Evolutionary conservation across 2,797 vertebrate genomes (phyloP), one percentile per base, ranked within the genome.

Genomic region (Novumbra hubbsi): DNA sequence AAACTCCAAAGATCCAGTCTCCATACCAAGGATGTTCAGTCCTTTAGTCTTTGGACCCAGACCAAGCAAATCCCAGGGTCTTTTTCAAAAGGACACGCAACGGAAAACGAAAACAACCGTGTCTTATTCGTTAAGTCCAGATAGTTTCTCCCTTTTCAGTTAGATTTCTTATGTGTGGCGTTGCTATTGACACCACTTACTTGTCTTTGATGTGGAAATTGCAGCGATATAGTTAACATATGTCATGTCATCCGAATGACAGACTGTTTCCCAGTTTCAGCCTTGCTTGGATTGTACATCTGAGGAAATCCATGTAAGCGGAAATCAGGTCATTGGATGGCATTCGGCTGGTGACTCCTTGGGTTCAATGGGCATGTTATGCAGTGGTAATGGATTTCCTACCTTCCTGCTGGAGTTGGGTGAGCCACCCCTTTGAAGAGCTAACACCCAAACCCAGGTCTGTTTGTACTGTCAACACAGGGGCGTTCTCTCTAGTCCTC

Each of bases 261-360:
- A 8, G 75, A 81, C 77, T 76, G 74, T 76, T 79, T 77, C 69
- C 52, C 78, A 88, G 78, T 85, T 80, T 73, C 50, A 83, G 48
- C 87, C 82, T 76, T 77, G 81, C 82, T 82, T 77, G 32, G 65
- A 82, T 78, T 83, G 86, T 80, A 83, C 81, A 80, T 84, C 76
- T 81, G 78, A 78, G 75, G 76, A 86, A 85, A 85, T 83, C 48
- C 81, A 81, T n/a, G 4, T 64, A 78, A 41, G 49, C 67, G 74
- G 81, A 78, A 76, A 78, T 69, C 41, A 82, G 74, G 80, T 84
- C 85, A 1, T 73, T 85, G 73, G 77, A 81, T 85, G 81, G 79
- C 80, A 77, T 79, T 80, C 21, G 49, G 63, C 64, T n/a, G 77
- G 81, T 85, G 80, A 78, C 79, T 76, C 81, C 72, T 78, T 66